Conservation (phyloP, 2,888 invertebrate species). For the Lycaena phlaeas region DNA sequence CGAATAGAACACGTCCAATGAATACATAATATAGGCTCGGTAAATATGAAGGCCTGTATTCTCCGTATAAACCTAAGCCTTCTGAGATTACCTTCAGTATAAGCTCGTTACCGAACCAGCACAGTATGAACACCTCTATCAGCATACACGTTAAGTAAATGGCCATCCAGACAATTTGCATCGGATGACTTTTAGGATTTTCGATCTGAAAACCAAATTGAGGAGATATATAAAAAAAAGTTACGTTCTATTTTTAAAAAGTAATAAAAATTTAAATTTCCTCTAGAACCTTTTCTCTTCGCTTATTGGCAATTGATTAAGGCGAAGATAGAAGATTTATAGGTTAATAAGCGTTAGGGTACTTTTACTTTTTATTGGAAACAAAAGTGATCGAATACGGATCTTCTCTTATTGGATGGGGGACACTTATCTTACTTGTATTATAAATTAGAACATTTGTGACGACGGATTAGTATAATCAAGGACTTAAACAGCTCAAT, state of each 20-base stretch:
- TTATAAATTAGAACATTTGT: too few relatives aligned
- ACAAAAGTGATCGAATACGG: background rate
- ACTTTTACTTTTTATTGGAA: slow-evolving; percentile 2
- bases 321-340: background rate
- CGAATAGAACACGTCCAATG: too few relatives aligned
- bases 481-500: too few relatives aligned
- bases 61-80: background rate
- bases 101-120: slow-evolving; percentile 66
- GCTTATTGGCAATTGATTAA: slow-evolving; percentile 2
- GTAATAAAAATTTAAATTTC: too few relatives aligned
- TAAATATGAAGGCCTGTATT: background rate
- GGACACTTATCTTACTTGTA: too few relatives aligned
- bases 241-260: too few relatives aligned
- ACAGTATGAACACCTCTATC: slow-evolving; percentile 63
- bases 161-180: slow-evolving; percentile 67
- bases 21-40: background rate
- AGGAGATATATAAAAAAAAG: too few relatives aligned
- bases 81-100: slow-evolving; percentile 49
- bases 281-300: too few relatives aligned
- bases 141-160: slow-evolving; percentile 66
- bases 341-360: background rate
- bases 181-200: slow-evolving; percentile 55
- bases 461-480: too few relatives aligned
- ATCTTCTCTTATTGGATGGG: background rate
- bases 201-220: slow-evolving; percentile 41